These are phyloP conservation scores for Sesamia nonagrioides DNA, from an alignment of 1,140 invertebrate genomes.

Conservation along the genomic window DNA sequence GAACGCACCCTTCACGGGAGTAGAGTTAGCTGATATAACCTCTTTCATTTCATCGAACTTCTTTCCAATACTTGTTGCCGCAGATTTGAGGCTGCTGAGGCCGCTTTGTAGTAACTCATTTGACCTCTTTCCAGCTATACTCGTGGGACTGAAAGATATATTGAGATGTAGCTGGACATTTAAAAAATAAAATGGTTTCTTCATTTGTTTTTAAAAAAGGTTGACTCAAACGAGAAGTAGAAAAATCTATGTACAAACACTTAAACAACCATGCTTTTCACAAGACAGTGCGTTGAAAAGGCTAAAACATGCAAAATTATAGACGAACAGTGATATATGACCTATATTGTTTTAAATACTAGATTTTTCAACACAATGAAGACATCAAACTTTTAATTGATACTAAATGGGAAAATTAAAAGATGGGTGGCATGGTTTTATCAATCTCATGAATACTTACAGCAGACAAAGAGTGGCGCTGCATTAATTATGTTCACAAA, in stretches of 20 bases:
- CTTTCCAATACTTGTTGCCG: slow-evolving; percentile 94
- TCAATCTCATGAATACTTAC: slow-evolving; percentile 26
- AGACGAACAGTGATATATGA: not conserved
- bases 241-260: not conserved
- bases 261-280: slow-evolving; percentile 38
- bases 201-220: not conserved
- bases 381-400: slow-evolving; percentile 15
- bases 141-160: slow-evolving; percentile 90
- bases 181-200: not conserved
- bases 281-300: slow-evolving; percentile 31
- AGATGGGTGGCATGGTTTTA: slow-evolving; percentile 2
- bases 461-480: slow-evolving; percentile 21
- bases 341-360: not conserved
- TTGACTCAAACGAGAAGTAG: not conserved
- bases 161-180: not conserved
- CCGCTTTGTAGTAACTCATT: slow-evolving; percentile 95
- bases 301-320: slow-evolving; percentile 31
- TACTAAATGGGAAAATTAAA: slow-evolving; percentile 31
- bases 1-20: slow-evolving; percentile 91
- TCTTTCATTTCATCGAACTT: slow-evolving; percentile 98
- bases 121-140: slow-evolving; percentile 95
- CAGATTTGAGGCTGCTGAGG: slow-evolving; percentile 94
- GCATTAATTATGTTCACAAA: slow-evolving; percentile 34
- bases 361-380: slow-evolving; percentile 20
- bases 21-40: slow-evolving; percentile 95